Base-by-base conservation (phyloP, 2,113 vertebrate species). In the Nycticorax nycticorax region DNA sequence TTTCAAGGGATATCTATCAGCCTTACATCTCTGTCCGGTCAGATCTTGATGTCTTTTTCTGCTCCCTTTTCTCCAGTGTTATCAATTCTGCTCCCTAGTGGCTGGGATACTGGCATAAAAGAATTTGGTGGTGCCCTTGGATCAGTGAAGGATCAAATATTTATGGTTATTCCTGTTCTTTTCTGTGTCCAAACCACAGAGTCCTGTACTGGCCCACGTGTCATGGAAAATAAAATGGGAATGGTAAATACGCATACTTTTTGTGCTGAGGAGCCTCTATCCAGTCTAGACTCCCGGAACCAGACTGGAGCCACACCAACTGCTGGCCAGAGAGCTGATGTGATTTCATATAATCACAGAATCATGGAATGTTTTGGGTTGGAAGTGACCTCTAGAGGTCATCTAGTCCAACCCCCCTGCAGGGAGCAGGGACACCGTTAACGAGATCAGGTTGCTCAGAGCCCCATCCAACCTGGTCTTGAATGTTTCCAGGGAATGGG, bases 21-120 rank as follows among this genome's bases (percentile, higher is more conserved):
- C 23, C 15, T 80, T 48, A 18, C 15, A 14, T 35, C 45, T 23
- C 48, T 86, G 12, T 23, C 23, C 56, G 39, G 6, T 50, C 27
- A 52, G 43, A 56, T 30, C 20, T 62, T n/a, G 12, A 12, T 23
- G 6, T 9, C 24, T 60, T 92, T 69, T 57, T 69, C 59, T 74
- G 7, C 13, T 73, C 28, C 19, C 7, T 93, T 89, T 77, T 62
- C 43, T 82, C 35, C 41, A 27, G 22, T 28, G 15, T 6, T 19
- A 5, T 41, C n/a, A 63, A 0, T 68, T 68, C 43, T 68, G 4
- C 11, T 77, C 23, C 32, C 28, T 26, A 11, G 0, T 2, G 33
- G 5, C 7, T 32, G 48, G 24, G 43, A 60, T 4, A 5, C 1
- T 9, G 6, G 4, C 0, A 1, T 35, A 47, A 73, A 80, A 69